These are phyloP conservation scores for Caenorhabditis japonica DNA, from an alignment of 2,888 invertebrate species.

Conservation along the genomic window DNA sequence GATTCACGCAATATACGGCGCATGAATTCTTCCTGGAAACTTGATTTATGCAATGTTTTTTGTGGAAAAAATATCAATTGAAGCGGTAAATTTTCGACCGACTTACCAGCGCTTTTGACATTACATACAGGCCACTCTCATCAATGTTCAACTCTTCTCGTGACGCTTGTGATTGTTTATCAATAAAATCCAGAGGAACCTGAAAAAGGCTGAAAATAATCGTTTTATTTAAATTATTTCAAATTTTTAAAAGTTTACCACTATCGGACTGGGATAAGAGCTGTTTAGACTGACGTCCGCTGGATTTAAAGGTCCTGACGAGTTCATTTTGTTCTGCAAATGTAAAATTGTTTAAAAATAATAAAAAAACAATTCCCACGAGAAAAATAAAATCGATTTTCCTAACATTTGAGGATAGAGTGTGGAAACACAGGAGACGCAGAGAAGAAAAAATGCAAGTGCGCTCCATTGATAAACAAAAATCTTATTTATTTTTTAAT, in stretches of 20 bases:
- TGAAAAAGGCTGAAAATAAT: slow-evolving; percentile 1
- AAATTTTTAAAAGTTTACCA: slow-evolving; percentile 3
- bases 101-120: slow-evolving; percentile 43
- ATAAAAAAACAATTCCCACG: not conserved
- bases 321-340: slow-evolving; percentile 10
- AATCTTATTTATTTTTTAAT: too few relatives aligned
- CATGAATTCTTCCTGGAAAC: slow-evolving; percentile 45
- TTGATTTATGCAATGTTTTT: not conserved
- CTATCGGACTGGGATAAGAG: slow-evolving; percentile 8
- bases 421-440: slow-evolving; percentile 4
- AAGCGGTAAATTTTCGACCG: not conserved
- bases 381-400: not conserved
- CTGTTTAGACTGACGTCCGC: not conserved
- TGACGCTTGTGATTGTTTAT: slow-evolving; percentile 1
- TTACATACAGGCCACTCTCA: slow-evolving; percentile 23
- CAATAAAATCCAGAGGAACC: slow-evolving; percentile 36
- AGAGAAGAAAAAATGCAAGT: slow-evolving; percentile 15
- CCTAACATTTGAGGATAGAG: slow-evolving; percentile 23
- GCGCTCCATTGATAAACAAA: slow-evolving; percentile 14
- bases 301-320: slow-evolving; percentile 15
- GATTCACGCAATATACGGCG: slow-evolving; percentile 8
- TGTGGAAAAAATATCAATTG: not conserved
- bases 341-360: not conserved
- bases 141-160: slow-evolving; percentile 22
- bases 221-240: not conserved